Base-by-base conservation (phyloP, 2,113 vertebrate species). In the Leptosomus discolor region DNA sequence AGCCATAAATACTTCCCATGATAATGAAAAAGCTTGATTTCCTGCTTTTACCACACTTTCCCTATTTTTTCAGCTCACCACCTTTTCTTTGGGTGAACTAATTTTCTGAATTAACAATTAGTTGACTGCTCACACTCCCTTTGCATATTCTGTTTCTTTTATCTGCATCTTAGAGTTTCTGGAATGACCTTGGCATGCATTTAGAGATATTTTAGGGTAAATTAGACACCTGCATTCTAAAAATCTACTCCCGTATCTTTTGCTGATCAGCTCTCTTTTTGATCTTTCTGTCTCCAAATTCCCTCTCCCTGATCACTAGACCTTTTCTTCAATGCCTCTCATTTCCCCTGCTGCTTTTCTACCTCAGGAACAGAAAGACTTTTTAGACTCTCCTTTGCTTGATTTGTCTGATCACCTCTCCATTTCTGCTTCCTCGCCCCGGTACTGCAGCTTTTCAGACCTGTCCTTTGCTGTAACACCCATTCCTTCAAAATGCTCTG, bases 201-300 rank as follows among this genome's bases (percentile, higher is more conserved):
- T 80, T 91, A 53, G 68, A 70, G 24, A 39, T 80, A 57, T 77
- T 91, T 84, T 43, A 58, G 29, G 23, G 22, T 81, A 77, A 87
- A 90, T 81, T 46, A 87, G 37, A 63, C 8, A 41, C 5, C 4
- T 69, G 34, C 61, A 67, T 46, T 61, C 32, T 89, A 30, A 78
- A 77, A 94, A 54, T 81, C 41, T 61, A 2, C 30, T 87, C 8
- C 71, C 19, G 18, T 67, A 2, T 67, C 13, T 76, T 81, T 63
- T 54, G 60, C 29, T 78, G 68, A 89, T 91, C 71, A 91, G 36
- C 26, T 94, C n/a, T 95, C n/a, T 32, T 94, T 94, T 85, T 92
- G 64, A 86, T 81, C 26, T 96, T 95, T 89, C 54, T 18, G 29
- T 58, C 60, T 87, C 30, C 34, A 61, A 64, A 75, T 65, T 87